Base-by-base conservation (phyloP, 2,113 vertebrate genomes). In the Phalacrocorax pelagicus region DNA sequence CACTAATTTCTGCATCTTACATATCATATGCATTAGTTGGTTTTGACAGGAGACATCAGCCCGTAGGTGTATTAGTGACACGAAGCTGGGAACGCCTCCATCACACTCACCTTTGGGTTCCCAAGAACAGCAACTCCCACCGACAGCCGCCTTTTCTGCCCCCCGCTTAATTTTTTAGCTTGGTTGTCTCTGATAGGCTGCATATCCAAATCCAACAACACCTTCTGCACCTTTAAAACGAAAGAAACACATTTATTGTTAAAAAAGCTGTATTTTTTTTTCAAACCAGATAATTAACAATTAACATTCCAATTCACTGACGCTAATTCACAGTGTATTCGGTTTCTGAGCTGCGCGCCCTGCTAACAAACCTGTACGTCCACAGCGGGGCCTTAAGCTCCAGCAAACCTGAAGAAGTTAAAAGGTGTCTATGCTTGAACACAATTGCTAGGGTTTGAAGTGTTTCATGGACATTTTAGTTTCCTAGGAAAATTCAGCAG, bases 51-150 rank as follows among this genome's bases (percentile, higher is more conserved):
- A 62, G 29, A 26, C 40, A 30, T 7, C 51, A 55, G n/a, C 14
- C 32, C 29, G 44, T 5, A 1, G 26, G 10, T 10, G 36, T 8
- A 14, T 8, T 7, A 38, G 52, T 10, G 59, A 29, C 5, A 38
- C 11, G 42, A 29, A 19, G 26, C 1, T 3, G 49, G 29, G 88
- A 40, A 32, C 7, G 4, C 8, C 36, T 34, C 34, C 59, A 23
- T 2, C 49, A 5, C 27, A 36, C 92, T 89, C 98, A 99, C 99
- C 99, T 99, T 99, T 11, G 99, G 99, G 92, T 99, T 99, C 61
- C 99, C 99, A 3, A 99, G 98, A 79, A 99, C 98, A 92, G 99
- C 99, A 74, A 99, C 98, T 86, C 98, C 99, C 97, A 99, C 98
- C 0, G 99, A 99, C 26, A 99, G 98, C 73, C 99, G 99, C 97